Evolutionary conservation across 2,888 invertebrate species (phyloP).

Genomic region (Pediacus dermestoides): DNA sequence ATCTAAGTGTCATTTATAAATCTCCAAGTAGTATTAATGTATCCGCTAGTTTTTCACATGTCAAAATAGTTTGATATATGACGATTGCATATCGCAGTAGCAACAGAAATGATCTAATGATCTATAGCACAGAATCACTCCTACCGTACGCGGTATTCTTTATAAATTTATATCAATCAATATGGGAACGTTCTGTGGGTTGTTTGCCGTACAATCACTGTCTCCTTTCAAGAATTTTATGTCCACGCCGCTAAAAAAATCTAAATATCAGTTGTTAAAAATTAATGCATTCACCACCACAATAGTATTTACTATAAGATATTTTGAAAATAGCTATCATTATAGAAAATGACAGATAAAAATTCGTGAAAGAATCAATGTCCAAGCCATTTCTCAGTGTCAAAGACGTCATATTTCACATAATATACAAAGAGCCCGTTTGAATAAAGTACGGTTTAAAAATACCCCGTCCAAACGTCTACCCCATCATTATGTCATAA

Average conservation of each 20-base stretch:
- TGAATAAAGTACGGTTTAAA: slow-evolving; percentile 8
- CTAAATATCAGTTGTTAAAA: too few relatives aligned
- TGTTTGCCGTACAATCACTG: too few relatives aligned
- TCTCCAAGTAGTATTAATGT: slow-evolving; percentile 38
- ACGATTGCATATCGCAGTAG: slow-evolving; percentile 41
- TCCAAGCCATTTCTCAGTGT: slow-evolving; percentile 30
- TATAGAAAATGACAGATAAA: slow-evolving; percentile 28
- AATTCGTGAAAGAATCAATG: slow-evolving; percentile 23
- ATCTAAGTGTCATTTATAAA: slow-evolving; percentile 40
- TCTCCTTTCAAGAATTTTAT: too few relatives aligned
- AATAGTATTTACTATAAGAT: too few relatives aligned
- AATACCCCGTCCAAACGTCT: too few relatives aligned
- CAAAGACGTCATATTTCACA: slow-evolving; percentile 30
- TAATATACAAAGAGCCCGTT: slow-evolving; percentile 19
- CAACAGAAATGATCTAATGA: slow-evolving; percentile 40
- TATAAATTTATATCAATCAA: slow-evolving; percentile 29
- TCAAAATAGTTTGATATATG: slow-evolving; percentile 44
- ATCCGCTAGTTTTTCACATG: slow-evolving; percentile 41
- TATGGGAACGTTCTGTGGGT: slow-evolving; percentile 6
- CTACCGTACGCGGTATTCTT: slow-evolving; percentile 32
- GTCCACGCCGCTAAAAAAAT: too few relatives aligned
- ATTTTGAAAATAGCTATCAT: too few relatives aligned
- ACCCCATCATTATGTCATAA: too few relatives aligned
- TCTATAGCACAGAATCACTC: slow-evolving; percentile 36
- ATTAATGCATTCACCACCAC: too few relatives aligned